Evolutionary conservation across 1,140 invertebrate species (phyloP).

Genomic region (Microvelia longipes): DNA sequence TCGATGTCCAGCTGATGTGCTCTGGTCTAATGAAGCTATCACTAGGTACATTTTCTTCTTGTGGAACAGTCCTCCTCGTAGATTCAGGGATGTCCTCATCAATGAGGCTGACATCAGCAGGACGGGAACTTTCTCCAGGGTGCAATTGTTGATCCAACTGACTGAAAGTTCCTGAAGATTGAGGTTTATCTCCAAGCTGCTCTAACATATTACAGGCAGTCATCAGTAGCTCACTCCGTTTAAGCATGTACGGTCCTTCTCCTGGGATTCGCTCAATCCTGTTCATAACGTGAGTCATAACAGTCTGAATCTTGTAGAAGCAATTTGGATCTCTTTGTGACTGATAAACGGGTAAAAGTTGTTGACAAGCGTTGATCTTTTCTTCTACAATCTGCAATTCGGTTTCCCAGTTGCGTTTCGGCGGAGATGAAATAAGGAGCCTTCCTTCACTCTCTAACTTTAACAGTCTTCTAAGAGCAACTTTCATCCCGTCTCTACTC

Average conservation of each 20-base stretch:
- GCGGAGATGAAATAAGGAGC: neutral
- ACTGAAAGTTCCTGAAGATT: too few species aligned
- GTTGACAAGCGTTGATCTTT: neutral
- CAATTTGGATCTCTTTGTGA: neutral
- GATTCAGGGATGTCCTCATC: neutral
- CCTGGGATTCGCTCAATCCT: neutral
- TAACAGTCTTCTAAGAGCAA: neutral
- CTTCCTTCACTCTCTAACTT: neutral
- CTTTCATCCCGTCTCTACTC: neutral
- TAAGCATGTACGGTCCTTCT: neutral
- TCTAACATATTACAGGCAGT: neutral
- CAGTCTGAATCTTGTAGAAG: neutral
- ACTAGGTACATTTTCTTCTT: too few species aligned
- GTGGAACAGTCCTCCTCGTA: too few species aligned
- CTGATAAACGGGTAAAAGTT: neutral
- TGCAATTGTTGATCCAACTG: too few species aligned
- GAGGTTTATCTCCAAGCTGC: neutral
- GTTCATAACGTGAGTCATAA: neutral
- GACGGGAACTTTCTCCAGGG: too few species aligned
- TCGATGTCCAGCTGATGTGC: too few species aligned
- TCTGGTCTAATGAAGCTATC: too few species aligned
- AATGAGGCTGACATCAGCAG: neutral
- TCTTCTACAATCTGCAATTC: neutral
- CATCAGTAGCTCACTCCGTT: neutral
- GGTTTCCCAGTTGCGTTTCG: constrained; percentile 4